phyloP scores from a whole-genome alignment of 2,113 vertebrate genomes.

The Tragelaphus strepsiceros region DNA sequence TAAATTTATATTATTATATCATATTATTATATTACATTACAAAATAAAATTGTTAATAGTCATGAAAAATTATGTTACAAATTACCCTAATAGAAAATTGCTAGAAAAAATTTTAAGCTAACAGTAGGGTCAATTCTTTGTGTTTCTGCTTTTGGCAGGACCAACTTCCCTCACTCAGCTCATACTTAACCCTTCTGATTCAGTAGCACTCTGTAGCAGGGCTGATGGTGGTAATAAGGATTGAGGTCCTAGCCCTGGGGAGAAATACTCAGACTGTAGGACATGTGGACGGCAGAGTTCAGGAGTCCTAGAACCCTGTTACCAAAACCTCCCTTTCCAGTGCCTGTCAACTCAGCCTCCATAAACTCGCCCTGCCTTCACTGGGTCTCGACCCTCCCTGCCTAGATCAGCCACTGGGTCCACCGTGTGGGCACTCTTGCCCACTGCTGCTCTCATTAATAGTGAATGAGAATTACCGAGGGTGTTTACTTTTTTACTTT shows the following conservation, averaged over 20 bases:
- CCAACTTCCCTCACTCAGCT: too few species aligned
- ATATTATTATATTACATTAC: background rate
- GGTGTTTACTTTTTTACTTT: background rate
- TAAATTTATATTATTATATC: background rate
- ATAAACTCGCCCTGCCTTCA: background rate
- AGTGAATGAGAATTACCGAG: background rate
- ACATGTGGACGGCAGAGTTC: background rate
- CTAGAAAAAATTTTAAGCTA: background rate
- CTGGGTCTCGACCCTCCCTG: background rate
- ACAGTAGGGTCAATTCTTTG: background rate
- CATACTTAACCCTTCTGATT: background rate
- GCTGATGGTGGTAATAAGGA: background rate
- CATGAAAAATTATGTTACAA: background rate
- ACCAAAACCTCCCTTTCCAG: background rate
- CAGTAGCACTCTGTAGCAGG: background rate
- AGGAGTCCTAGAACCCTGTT: background rate
- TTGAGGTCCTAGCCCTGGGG: too few species aligned
- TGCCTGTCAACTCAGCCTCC: background rate
- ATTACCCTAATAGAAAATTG: background rate
- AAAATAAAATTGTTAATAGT: background rate
- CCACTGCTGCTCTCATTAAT: background rate
- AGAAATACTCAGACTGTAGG: background rate
- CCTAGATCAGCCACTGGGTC: background rate
- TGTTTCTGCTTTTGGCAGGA: background rate
- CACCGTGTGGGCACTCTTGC: fast-evolving